Evolutionary conservation across 2,797 vertebrate genomes (phyloP), one percentile per base, ranked within the genome.

Genomic region (Gallinago solitaria): DNA sequence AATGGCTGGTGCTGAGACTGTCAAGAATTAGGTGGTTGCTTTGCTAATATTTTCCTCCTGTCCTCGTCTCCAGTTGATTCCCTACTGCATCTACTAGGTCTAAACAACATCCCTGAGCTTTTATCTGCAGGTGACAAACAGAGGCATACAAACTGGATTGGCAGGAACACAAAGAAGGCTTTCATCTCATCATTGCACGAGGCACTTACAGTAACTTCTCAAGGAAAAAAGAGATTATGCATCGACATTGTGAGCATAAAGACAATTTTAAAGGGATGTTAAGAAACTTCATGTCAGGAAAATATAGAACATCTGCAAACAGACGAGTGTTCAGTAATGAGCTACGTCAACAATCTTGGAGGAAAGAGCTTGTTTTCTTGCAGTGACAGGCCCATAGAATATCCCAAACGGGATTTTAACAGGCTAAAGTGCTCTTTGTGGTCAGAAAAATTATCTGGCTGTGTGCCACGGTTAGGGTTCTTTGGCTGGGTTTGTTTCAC

Each of bases 251-350:
- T 95, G 96, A 96, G 96, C 92, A 96, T 96, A 95, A 96, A 96
- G 96, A 94, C 93, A 95, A 95, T 96, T 97, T 97, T 96, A 97
- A 97, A 97, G 95, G 89, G 85, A 96, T 96, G 96, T 96, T 96
- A 96, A 96, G 94, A 97, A 96, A 95, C 91, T 97, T 96, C 95
- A 96, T 96, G 96, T 97, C 95, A 95, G 95, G 70, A 95, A 97
- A 97, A 96, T 96, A 95, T 93, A 94, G 96, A 96, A 96, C 96
- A 93, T 95, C 95, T 92, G 96, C 95, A 97, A 96, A 93, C 90
- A 97, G 95, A 95, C 0, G 88, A 94, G 83, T 71, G 45, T 84
- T 94, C 95, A 92, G 92, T 76, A 93, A 90, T 90, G 82, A 92
- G 95, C 83, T 95, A 74, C 74, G 9, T 94, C 91, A 85, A 92